These are phyloP conservation scores for Corticium candelabrum DNA, from an alignment of 37 sponge, comb jelly and placozoan genomes.

Conservation along the genomic window DNA sequence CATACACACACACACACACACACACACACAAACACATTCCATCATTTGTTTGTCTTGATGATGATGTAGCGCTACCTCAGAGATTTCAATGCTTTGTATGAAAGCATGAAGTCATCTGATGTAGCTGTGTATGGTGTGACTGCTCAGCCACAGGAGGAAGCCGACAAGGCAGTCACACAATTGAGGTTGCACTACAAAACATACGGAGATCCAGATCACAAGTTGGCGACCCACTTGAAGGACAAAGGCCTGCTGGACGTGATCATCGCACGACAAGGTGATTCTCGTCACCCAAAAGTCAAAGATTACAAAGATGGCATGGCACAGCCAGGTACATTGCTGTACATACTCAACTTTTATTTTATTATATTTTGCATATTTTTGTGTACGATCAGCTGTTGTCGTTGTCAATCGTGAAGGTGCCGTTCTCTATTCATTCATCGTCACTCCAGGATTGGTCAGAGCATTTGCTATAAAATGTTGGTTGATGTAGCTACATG, in stretches of 20 bases:
- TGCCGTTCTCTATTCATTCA: not conserved
- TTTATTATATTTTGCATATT: too few relatives aligned
- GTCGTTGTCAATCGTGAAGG: not conserved
- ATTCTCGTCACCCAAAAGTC: too few relatives aligned
- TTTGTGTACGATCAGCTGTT: too few relatives aligned
- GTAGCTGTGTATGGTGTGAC: constrained; percentile 60
- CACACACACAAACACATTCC: too few relatives aligned
- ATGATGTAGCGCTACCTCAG: constrained; percentile 79
- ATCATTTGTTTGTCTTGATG: too few relatives aligned
- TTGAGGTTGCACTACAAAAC: constrained; percentile 33
- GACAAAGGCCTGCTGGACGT: constrained; percentile 21
- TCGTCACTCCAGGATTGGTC: not conserved
- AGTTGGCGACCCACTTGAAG: constrained; percentile 40
- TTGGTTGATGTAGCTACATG: too few relatives aligned
- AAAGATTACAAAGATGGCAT: constrained; percentile 61
- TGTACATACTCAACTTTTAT: too few relatives aligned
- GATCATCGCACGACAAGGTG: constrained; percentile 40
- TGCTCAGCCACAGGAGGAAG: constrained; percentile 46
- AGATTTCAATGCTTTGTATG: constrained; percentile 62
- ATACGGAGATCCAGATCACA: constrained; percentile 56
- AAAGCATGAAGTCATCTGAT: constrained; percentile 49
- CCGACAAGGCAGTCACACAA: constrained; percentile 38
- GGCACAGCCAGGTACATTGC: too few relatives aligned
- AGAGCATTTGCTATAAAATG: not conserved
- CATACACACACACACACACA: too few relatives aligned